Conservation (phyloP, 2,888 invertebrate genomes). For the Drosophila affinis region DNA sequence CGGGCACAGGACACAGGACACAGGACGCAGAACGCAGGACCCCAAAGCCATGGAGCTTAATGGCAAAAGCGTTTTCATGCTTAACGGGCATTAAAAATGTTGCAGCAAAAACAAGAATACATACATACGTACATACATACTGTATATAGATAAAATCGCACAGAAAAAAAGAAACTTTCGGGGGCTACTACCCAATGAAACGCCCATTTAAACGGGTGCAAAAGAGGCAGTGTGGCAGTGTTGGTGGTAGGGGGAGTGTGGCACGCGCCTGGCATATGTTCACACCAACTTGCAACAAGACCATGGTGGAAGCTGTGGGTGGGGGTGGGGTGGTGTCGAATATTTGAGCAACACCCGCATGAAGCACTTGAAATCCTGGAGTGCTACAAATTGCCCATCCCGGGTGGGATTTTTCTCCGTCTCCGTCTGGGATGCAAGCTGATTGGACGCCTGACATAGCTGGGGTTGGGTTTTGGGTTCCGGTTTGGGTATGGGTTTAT, state of each 20-base stretch:
- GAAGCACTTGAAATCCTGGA: conserved; percentile 67
- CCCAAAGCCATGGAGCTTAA: conserved; percentile 15
- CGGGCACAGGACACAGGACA: conserved; percentile 8
- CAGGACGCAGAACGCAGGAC: neutral
- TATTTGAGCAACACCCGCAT: conserved; percentile 77
- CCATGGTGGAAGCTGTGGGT: conserved; percentile 50
- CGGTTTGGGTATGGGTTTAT: conserved; percentile 13
- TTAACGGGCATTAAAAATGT: conserved; percentile 78
- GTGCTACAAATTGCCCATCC: conserved; percentile 67
- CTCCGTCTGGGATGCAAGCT: conserved; percentile 53
- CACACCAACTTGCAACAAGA: conserved; percentile 79
- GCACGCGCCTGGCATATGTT: conserved; percentile 83
- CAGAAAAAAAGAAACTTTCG: conserved; percentile 27
- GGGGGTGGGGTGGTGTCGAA: conserved; percentile 41
- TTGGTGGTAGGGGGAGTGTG: conserved; percentile 16
- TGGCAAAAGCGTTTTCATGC: conserved; percentile 78
- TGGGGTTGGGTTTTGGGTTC: conserved; percentile 14
- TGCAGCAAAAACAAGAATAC: conserved; percentile 57
- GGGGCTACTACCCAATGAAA: conserved; percentile 11
- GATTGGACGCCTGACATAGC: conserved; percentile 55
- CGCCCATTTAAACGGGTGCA: conserved; percentile 58
- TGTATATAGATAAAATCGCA: conserved; percentile 66
- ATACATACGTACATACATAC: neutral
- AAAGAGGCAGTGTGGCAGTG: conserved; percentile 12
- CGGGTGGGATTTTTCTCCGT: conserved; percentile 26